Evolutionary conservation across 1,140 invertebrate genomes (phyloP), one percentile per base, ranked within the genome.

Genomic region (Medauroidea extradentata): DNA sequence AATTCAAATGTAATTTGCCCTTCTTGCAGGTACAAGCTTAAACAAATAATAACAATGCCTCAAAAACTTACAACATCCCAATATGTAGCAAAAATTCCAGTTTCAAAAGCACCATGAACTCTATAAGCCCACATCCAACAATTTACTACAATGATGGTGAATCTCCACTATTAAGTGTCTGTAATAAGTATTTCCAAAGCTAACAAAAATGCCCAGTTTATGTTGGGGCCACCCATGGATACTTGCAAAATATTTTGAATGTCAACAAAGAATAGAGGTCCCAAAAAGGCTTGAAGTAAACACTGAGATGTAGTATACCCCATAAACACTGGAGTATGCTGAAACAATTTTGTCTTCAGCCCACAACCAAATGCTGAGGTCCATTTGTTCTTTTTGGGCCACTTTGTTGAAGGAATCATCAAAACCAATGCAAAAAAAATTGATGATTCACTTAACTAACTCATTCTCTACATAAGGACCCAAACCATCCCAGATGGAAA

Each of bases 71-170:
- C 23, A 42, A 34, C 29, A 34, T 34, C 29, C 29, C 29, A 34
- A 7, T 34, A 11, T 34, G 29, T 34, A 34, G 29, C 29, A 34
- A 11, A 34, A 34, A 34, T 34, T 55, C 60, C 57, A 46, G 25
- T 51, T 53, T 67, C 63, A 25, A 65, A 67, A 19, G 63, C 59
- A 14, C 50, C 25, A 25, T 65, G 52, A 11, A 61, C 24, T 5
- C 29, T 53, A 52, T 65, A 25, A 67, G 60, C 5, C 61, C 57
- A 63, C 63, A 67, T 1, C 52, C 57, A 9, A 63, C 60, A 14
- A 63, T 54, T 34, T 65, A 41, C 5, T 62, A 41, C 19, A 65
- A 42, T 42, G 48, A 43, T 23, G 39, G 52, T 11, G 29, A 34
- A 34, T 34, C 29, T 34, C 11, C 29, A 34, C 29, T 11, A 34